phyloP scores from a whole-genome alignment of 2,888 invertebrate species.

The Plebejus argus region DNA sequence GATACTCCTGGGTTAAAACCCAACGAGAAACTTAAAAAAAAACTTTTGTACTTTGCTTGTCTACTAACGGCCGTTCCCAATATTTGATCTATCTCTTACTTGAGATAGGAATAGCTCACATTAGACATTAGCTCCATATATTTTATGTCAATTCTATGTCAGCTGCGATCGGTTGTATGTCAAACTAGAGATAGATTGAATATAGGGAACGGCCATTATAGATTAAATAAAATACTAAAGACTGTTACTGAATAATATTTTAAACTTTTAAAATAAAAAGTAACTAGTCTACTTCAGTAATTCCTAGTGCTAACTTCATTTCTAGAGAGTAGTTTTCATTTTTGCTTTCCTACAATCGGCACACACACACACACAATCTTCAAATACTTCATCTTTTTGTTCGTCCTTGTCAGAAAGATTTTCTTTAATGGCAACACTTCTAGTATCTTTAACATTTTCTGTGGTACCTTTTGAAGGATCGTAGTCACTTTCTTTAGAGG shows the following conservation, averaged over 20 bases:
- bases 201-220: no score
- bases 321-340: conserved; percentile 67
- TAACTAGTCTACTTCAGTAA: conserved; percentile 24
- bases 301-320: conserved; percentile 57
- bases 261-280: conserved; percentile 1
- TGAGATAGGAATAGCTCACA: no score
- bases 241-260: not conserved
- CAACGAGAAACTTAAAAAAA: not conserved
- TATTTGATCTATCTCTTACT: no score
- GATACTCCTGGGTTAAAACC: not conserved
- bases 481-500: not conserved
- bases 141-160: no score
- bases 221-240: no score
- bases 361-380: conserved; percentile 66
- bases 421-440: not conserved
- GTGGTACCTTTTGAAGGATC: not conserved
- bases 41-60: not conserved
- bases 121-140: no score
- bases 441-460: not conserved
- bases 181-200: no score
- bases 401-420: conserved; percentile 30
- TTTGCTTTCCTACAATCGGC: conserved; percentile 38
- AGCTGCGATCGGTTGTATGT: no score
- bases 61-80: no score
- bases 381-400: conserved; percentile 55